A percentile compares a stretch with the other conserved stretches of the same genome.
phyloP scores from a whole-genome alignment of 2,797 vertebrate genomes.

The Gorsachius magnificus region DNA sequence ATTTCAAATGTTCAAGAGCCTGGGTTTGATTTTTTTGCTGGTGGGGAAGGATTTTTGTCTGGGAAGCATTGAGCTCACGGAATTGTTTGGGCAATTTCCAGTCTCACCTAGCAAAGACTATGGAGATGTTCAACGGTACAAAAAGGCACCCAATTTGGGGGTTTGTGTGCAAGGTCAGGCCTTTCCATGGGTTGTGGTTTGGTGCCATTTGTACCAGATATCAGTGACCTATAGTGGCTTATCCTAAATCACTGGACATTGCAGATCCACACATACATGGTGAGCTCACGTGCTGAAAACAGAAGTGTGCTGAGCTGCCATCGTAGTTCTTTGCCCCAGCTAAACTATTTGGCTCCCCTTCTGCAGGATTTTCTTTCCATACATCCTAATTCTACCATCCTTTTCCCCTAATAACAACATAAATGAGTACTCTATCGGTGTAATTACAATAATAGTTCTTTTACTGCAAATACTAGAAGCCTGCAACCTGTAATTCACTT shows the following conservation, averaged over 20 bases:
- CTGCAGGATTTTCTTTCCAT: background rate
- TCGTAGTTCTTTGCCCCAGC: background rate
- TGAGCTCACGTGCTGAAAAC: background rate
- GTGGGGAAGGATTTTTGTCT: background rate
- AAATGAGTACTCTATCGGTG: background rate
- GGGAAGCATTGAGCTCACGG: fast-evolving
- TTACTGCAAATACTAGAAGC: conserved; percentile 17
- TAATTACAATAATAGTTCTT: conserved; percentile 20
- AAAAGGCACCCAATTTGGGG: background rate
- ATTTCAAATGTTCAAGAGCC: background rate
- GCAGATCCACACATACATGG: fast-evolving
- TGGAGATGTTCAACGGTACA: background rate
- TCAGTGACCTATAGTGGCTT: background rate
- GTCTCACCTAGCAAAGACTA: background rate
- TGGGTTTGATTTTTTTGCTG: background rate
- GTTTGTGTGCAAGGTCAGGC: background rate
- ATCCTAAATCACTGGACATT: background rate
- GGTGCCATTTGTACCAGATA: background rate
- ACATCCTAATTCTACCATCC: background rate
- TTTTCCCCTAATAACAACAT: conserved; percentile 3
- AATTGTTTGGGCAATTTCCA: background rate
- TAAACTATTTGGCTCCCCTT: background rate
- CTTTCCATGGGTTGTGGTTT: background rate
- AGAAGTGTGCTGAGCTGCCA: background rate
- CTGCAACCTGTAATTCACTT: conserved; percentile 48